These are phyloP conservation scores for Melanerpes aurifrons DNA, from an alignment of 2,113 vertebrate genomes.

Conservation along the genomic window DNA sequence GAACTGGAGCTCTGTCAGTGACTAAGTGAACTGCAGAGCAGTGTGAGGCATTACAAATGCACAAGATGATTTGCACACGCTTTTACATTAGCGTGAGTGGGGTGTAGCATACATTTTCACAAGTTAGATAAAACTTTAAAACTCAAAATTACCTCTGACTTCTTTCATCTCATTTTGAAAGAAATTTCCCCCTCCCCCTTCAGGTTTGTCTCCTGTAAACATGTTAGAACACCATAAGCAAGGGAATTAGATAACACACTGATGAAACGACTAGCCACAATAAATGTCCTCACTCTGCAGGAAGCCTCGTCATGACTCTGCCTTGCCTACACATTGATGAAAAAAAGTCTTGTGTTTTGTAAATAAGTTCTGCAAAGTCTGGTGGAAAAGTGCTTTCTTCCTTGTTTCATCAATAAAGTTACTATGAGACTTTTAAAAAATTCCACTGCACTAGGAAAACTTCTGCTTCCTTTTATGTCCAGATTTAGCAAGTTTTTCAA, in stretches of 20 bases:
- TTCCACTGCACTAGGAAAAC: slow-evolving; percentile 81
- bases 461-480: slow-evolving; percentile 83
- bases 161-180: slow-evolving; percentile 15
- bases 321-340: slow-evolving; percentile 52
- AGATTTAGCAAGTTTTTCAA: slow-evolving; percentile 83
- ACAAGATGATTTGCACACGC: background rate
- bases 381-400: slow-evolving; percentile 81
- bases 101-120: background rate
- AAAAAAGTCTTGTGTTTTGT: slow-evolving; percentile 75
- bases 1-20: background rate
- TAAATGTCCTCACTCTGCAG: slow-evolving; percentile 30
- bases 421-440: slow-evolving; percentile 82
- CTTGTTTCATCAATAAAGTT: slow-evolving; percentile 82
- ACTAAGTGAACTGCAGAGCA: background rate
- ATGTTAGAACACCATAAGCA: slow-evolving; percentile 10
- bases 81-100: background rate
- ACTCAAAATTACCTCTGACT: background rate
- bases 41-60: background rate
- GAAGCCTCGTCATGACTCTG: slow-evolving; percentile 37
- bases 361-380: slow-evolving; percentile 77
- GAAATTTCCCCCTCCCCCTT: background rate
- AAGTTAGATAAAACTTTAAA: slow-evolving; percentile 22
- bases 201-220: slow-evolving; percentile 14
- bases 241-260: slow-evolving; percentile 29
- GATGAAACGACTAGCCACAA: slow-evolving; percentile 32